Percentiles rank a stretch among this genome's conserved stretches.
phyloP scores from a whole-genome alignment of 1,140 invertebrate species.

The Potamilus streckersoni region DNA sequence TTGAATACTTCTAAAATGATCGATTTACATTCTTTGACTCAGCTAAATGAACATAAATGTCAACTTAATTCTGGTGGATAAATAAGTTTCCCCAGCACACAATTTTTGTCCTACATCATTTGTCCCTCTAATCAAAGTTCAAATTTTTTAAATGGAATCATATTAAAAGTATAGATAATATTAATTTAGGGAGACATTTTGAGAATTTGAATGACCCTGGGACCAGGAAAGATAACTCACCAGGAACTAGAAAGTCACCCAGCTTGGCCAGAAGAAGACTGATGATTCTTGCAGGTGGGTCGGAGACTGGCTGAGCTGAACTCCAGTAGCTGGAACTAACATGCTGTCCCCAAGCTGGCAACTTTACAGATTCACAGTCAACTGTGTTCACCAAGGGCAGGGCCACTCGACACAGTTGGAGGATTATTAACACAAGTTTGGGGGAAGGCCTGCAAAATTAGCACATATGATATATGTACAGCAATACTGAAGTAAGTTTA shows the following conservation, averaged over 20 bases:
- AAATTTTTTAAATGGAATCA: no score
- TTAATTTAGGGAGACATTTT: neutral
- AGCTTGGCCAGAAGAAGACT: conserved; percentile 65
- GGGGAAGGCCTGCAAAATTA: conserved; percentile 63
- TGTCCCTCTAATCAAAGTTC: no score
- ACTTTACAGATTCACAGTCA: conserved; percentile 61
- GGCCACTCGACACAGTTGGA: conserved; percentile 67
- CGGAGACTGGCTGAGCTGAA: conserved; percentile 48
- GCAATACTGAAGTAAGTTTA: no score
- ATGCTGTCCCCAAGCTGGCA: conserved; percentile 61
- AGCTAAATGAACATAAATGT: no score
- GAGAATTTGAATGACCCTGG: neutral
- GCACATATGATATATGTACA: no score
- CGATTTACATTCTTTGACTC: no score
- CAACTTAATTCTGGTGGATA: no score
- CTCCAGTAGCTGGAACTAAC: conserved; percentile 49
- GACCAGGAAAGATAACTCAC: conserved; percentile 31
- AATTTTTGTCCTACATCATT: no score
- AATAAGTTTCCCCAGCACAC: no score
- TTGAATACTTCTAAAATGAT: no score
- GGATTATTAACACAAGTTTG: conserved; percentile 66
- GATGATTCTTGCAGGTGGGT: conserved; percentile 61
- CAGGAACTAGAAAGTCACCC: conserved; percentile 67
- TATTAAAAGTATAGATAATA: no score
- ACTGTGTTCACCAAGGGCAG: conserved; percentile 64